Conservation (phyloP, 2,113 vertebrate genomes). For the Tachycineta bicolor region DNA sequence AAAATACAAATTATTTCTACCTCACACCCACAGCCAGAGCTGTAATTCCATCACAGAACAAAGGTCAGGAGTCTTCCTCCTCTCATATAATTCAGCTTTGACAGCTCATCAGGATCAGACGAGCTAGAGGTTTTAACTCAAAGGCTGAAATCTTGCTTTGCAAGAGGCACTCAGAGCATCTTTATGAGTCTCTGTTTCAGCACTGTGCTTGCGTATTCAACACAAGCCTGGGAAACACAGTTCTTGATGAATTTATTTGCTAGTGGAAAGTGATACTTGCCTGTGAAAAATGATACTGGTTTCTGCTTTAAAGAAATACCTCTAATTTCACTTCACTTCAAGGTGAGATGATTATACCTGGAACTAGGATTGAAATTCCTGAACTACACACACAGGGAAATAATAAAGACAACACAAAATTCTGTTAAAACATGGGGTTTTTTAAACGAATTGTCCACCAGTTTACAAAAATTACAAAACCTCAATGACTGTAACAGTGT, state of each 20-base stretch:
- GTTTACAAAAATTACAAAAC: constrained; percentile 38
- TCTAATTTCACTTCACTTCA: neutral
- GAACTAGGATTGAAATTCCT: neutral
- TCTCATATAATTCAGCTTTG: neutral
- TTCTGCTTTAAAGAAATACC: neutral
- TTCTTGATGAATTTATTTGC: neutral
- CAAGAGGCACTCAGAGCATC: neutral
- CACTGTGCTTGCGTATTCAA: neutral
- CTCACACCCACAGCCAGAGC: neutral
- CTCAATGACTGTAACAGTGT: constrained; percentile 4
- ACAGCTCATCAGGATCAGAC: constrained; percentile 14
- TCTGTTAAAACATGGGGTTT: neutral
- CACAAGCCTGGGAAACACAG: neutral
- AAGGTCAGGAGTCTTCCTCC: neutral
- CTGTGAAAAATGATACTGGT: neutral
- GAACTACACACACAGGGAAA: neutral
- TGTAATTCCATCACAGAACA: constrained; percentile 10
- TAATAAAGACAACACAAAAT: constrained; percentile 1
- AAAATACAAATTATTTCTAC: constrained; percentile 11
- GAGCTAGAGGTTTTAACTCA: neutral
- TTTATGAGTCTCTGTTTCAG: neutral
- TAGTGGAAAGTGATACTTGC: neutral
- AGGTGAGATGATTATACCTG: neutral
- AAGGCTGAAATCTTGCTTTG: neutral
- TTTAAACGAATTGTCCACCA: neutral